These are phyloP conservation scores for Pollimyrus isidori DNA, from an alignment of 2,113 vertebrate genomes.

Conservation along the genomic window DNA sequence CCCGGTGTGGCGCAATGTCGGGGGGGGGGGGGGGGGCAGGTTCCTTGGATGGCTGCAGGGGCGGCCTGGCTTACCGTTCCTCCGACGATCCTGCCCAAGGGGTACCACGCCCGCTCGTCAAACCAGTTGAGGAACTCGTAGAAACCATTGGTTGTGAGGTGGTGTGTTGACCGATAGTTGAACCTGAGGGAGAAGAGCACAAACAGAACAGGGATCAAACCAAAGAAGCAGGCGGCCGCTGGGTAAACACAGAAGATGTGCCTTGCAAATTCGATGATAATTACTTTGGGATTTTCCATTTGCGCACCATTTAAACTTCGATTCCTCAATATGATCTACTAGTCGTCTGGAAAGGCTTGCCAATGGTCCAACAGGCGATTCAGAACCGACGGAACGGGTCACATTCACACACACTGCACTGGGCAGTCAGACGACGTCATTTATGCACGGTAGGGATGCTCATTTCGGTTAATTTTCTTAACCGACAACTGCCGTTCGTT, in stretches of 20 bases:
- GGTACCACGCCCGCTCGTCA: conserved; percentile 98
- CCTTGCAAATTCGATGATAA: neutral
- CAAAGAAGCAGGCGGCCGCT: neutral
- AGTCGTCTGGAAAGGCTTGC: neutral
- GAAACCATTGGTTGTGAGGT: conserved; percentile 96
- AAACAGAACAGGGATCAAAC: neutral
- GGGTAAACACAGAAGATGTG: neutral
- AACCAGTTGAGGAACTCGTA: conserved; percentile 99
- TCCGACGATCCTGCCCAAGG: conserved; percentile 94
- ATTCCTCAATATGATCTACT: neutral
- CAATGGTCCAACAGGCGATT: neutral
- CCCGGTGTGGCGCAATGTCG: no score
- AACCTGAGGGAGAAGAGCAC: conserved; percentile 66
- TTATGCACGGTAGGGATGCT: neutral
- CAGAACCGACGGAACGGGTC: neutral
- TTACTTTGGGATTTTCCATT: neutral
- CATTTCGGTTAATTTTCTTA: no score
- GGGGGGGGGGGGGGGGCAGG: no score
- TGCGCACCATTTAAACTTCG: neutral
- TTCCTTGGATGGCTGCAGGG: no score
- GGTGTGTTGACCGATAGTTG: conserved; percentile 98
- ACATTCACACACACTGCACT: neutral
- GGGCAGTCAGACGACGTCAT: neutral
- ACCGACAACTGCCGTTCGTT: no score
- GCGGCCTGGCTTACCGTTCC: conserved; percentile 81